phyloP scores from a whole-genome alignment of 2,888 invertebrate genomes.

The Galerucella calmariensis region DNA sequence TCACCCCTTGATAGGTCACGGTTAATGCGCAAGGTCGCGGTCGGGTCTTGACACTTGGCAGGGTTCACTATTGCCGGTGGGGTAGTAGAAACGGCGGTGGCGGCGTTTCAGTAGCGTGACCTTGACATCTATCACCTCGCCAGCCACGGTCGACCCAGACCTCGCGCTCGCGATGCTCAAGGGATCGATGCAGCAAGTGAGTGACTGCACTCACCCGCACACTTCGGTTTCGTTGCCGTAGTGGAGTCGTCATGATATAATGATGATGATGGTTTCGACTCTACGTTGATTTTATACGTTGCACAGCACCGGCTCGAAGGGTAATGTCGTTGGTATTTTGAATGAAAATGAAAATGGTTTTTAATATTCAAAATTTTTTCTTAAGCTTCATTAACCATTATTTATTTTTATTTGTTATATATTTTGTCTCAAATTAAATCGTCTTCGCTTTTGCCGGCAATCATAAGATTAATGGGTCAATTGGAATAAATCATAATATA shows the following conservation, averaged over 20 bases:
- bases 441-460: no score
- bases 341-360: no score
- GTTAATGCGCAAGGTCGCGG: conserved; percentile 19
- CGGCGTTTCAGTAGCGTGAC: conserved; percentile 19
- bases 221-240: conserved; percentile 16
- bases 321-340: no score
- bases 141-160: conserved; percentile 31
- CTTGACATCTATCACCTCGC: conserved; percentile 28
- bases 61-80: conserved; percentile 9
- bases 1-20: conserved; percentile 23
- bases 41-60: conserved; percentile 24
- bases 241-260: conserved; percentile 3
- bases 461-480: no score
- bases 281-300: not conserved
- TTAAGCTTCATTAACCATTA: no score
- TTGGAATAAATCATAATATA: no score
- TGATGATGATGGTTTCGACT: conserved; percentile 8
- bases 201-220: conserved; percentile 41
- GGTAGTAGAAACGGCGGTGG: not conserved
- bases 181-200: conserved; percentile 35
- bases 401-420: no score
- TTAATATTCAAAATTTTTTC: no score
- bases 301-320: not conserved
- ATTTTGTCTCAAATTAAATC: no score
- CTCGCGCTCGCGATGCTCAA: conserved; percentile 20